phyloP scores from a whole-genome alignment of 2,113 vertebrate genomes.

The Haemorhous mexicanus region DNA sequence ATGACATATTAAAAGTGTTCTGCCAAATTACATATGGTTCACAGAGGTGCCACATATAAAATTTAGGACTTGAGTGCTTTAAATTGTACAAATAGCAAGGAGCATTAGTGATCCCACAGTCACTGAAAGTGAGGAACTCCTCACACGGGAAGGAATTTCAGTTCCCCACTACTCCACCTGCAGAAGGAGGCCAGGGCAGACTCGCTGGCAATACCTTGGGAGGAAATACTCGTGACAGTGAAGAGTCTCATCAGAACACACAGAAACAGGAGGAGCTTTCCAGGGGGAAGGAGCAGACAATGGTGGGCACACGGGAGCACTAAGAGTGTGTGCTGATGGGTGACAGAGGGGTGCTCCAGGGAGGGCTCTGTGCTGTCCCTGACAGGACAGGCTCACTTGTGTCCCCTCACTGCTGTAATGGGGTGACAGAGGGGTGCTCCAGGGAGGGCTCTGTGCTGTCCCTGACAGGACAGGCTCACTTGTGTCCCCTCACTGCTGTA shows the following conservation, averaged over 20 bases:
- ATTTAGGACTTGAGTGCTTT: not conserved
- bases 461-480: too few species aligned
- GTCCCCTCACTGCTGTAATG: too few species aligned
- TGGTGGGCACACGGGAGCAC: not conserved
- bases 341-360: not conserved
- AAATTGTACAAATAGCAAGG: not conserved
- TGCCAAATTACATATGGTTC: conserved; percentile 24
- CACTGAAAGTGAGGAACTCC: not conserved
- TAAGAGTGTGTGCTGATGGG: too few species aligned
- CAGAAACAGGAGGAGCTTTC: not conserved
- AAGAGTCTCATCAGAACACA: rapidly evolving
- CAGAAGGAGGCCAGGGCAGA: not conserved
- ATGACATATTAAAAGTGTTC: conserved; percentile 2
- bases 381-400: too few species aligned
- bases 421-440: too few species aligned
- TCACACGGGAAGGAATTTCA: rapidly evolving
- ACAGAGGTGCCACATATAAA: conserved; percentile 10
- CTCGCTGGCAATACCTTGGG: not conserved
- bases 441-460: too few species aligned
- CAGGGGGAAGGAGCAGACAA: rapidly evolving
- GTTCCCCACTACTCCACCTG: not conserved
- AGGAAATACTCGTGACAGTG: not conserved
- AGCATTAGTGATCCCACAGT: not conserved
- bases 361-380: too few species aligned
- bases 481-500: too few species aligned